Evolutionary conservation across 2,797 vertebrate genomes (phyloP).

Genomic region (Sandelia bainsii): DNA sequence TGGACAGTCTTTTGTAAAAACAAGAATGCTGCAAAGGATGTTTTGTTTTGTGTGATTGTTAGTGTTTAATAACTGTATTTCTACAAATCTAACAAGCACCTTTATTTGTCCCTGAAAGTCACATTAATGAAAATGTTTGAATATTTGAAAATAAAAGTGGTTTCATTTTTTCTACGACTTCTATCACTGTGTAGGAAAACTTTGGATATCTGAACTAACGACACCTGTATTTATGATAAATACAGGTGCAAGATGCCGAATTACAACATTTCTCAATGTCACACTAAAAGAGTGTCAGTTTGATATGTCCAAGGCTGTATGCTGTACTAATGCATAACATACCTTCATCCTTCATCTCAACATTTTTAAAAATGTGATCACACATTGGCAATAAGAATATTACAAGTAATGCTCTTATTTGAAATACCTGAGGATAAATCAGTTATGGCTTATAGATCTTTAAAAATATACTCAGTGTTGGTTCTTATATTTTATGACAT

Average conservation of each 20-base stretch:
- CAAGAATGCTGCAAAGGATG: conserved; percentile 42
- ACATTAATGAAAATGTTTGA: conserved; percentile 67
- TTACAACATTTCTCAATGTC: background rate
- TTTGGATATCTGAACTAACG: background rate
- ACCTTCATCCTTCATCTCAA: too few species aligned
- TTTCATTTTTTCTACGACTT: background rate
- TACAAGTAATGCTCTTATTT: too few species aligned
- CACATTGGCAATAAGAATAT: too few species aligned
- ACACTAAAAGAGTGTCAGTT: background rate
- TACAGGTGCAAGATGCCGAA: background rate
- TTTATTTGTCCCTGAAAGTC: conserved; percentile 67
- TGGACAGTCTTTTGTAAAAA: conserved; percentile 27
- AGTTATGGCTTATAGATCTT: background rate
- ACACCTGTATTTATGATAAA: background rate
- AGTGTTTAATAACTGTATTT: conserved; percentile 61
- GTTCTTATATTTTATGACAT: background rate
- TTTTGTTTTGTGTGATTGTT: conserved; percentile 60
- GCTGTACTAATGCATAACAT: too few species aligned
- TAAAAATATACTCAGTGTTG: background rate
- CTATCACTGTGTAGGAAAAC: background rate
- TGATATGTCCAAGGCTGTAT: too few species aligned
- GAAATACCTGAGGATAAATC: too few species aligned
- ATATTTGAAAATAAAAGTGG: conserved; percentile 34
- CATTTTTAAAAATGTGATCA: too few species aligned
- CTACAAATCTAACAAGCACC: conserved; percentile 69